phyloP scores from a whole-genome alignment of 2,113 vertebrate genomes.

The Damaliscus lunatus region DNA sequence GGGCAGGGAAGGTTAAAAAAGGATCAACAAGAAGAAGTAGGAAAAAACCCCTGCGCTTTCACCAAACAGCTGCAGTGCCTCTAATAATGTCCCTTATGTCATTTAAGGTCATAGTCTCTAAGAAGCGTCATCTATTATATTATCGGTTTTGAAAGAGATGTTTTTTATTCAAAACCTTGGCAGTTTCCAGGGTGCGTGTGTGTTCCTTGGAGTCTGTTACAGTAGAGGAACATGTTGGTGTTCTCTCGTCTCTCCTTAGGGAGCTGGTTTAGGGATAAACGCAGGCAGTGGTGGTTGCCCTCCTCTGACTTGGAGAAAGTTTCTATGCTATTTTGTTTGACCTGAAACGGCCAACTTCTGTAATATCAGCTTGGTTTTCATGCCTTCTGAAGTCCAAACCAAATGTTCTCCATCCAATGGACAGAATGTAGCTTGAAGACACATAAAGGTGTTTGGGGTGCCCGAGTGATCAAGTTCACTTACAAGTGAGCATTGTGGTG shows the following conservation, averaged over 20 bases:
- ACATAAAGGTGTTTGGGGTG: background rate
- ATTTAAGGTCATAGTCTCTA: background rate
- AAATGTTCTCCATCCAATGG: background rate
- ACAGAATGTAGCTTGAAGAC: background rate
- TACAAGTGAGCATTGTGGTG: background rate
- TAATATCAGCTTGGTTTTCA: background rate
- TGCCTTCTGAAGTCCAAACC: background rate
- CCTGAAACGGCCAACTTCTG: background rate
- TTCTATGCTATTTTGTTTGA: background rate
- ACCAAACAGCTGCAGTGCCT: background rate
- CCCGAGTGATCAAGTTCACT: background rate
- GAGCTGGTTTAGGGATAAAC: background rate
- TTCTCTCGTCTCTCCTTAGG: background rate
- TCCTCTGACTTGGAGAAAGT: background rate
- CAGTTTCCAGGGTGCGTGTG: rapidly evolving
- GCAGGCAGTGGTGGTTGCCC: rapidly evolving
- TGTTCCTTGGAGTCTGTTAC: rapidly evolving
- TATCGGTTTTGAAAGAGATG: background rate
- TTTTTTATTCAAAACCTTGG: background rate
- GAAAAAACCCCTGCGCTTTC: background rate
- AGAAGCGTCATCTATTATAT: background rate
- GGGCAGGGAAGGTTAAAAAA: constrained; percentile 51
- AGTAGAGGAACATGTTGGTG: background rate
- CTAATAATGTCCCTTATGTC: background rate
- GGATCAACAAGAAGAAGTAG: constrained; percentile 31